A percentile compares a stretch with the other conserved stretches of the same genome.
These are phyloP conservation scores for Psittacara wagleri DNA, from an alignment of 2,113 vertebrate genomes.

Conservation along the genomic window DNA sequence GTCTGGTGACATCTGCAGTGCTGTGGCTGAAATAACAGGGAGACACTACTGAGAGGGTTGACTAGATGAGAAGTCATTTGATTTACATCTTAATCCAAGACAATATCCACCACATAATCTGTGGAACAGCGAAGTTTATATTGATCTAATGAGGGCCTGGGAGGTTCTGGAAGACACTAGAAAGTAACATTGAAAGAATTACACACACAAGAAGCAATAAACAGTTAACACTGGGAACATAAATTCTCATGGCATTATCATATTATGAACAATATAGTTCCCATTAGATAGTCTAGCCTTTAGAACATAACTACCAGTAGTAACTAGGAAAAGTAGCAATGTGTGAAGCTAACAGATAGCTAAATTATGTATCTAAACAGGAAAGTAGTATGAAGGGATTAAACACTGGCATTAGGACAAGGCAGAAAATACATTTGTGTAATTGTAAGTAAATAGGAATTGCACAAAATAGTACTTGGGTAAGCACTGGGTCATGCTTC, in stretches of 20 bases:
- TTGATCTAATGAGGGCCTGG: background rate
- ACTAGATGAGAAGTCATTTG: background rate
- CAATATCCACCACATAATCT: background rate
- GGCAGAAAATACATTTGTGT: background rate
- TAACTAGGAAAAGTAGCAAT: background rate
- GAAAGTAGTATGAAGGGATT: background rate
- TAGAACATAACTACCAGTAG: background rate
- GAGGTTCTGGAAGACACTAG: background rate
- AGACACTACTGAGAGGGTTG: accelerated
- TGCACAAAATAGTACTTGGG: background rate
- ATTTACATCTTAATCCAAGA: background rate
- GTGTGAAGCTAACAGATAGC: background rate
- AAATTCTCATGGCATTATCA: background rate
- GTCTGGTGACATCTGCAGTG: background rate
- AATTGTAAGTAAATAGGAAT: background rate
- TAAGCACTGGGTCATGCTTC: background rate
- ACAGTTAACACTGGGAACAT: background rate
- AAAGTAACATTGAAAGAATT: background rate
- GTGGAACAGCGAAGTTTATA: background rate
- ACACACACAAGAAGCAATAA: background rate
- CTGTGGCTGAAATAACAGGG: background rate
- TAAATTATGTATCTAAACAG: background rate
- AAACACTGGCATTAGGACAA: background rate
- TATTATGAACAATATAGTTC: background rate
- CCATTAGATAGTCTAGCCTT: background rate